These are phyloP conservation scores for Pheosia tremula DNA, from an alignment of 2,888 invertebrate genomes.

Conservation along the genomic window DNA sequence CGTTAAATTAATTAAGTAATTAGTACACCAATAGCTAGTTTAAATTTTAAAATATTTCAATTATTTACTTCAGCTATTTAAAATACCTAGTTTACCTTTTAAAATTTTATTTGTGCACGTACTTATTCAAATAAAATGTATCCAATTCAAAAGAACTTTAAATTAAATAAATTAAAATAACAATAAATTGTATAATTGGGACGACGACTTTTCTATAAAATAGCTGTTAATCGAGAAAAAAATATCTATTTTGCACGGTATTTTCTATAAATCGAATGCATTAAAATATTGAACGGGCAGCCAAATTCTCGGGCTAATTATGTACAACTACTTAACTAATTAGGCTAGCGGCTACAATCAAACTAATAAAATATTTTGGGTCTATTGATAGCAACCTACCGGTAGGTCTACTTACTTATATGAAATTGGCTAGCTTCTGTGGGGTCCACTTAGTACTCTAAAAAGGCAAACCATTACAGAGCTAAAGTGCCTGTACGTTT, in stretches of 20 bases:
- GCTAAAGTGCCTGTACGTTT: slow-evolving; percentile 66
- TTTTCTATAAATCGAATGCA: slow-evolving; percentile 18
- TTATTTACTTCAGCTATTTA: neutral
- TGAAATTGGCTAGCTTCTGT: slow-evolving; percentile 45
- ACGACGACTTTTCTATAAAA: slow-evolving; percentile 6
- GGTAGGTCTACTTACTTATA: neutral
- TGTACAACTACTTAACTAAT: neutral
- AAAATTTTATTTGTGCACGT: neutral
- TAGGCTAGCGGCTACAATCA: neutral
- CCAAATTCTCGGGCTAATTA: slow-evolving; percentile 8
- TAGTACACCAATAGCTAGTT: neutral
- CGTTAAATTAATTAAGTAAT: neutral
- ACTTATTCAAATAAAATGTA: slow-evolving; percentile 1
- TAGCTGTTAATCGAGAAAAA: slow-evolving; percentile 1
- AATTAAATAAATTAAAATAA: slow-evolving; percentile 12
- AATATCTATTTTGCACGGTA: slow-evolving; percentile 7
- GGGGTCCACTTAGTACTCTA: slow-evolving; percentile 77
- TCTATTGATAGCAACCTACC: neutral
- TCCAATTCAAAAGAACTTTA: neutral
- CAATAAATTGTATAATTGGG: slow-evolving; percentile 13
- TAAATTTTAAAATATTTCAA: no score
- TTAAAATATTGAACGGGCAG: slow-evolving; percentile 19
- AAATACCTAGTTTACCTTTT: neutral
- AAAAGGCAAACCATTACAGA: slow-evolving; percentile 62
- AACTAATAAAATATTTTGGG: neutral